Conservation (phyloP, 1,140 invertebrate genomes). For the Oedothorax gibbosus region DNA sequence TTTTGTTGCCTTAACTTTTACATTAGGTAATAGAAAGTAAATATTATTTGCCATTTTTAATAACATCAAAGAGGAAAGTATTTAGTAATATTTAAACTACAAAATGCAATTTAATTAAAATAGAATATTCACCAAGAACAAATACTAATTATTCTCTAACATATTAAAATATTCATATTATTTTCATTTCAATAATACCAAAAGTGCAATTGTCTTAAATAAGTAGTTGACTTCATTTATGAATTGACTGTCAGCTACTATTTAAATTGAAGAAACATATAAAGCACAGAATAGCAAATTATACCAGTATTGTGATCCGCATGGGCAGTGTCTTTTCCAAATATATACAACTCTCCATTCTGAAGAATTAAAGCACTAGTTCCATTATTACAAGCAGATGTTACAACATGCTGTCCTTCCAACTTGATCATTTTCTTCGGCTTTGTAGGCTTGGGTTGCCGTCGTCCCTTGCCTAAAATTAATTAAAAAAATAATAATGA, state of each 20-base stretch:
- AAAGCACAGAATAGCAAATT: not conserved
- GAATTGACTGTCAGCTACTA: not conserved
- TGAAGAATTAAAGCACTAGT: slow-evolving; percentile 91
- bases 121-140: too few relatives aligned
- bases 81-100: too few relatives aligned
- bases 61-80: too few relatives aligned
- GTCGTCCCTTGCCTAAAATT: slow-evolving; percentile 77
- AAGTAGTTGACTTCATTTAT: too few relatives aligned
- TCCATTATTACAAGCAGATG: slow-evolving; percentile 92
- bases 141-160: too few relatives aligned
- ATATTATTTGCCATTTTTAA: too few relatives aligned
- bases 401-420: slow-evolving; percentile 84
- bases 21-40: too few relatives aligned
- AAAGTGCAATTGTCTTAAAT: too few relatives aligned
- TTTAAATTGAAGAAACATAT: not conserved
- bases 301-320: slow-evolving; percentile 81
- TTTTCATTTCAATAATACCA: too few relatives aligned
- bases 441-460: slow-evolving; percentile 90
- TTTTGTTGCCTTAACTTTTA: too few relatives aligned
- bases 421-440: slow-evolving; percentile 93
- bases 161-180: too few relatives aligned
- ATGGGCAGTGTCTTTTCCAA: slow-evolving; percentile 93
- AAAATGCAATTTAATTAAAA: too few relatives aligned
- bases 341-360: slow-evolving; percentile 90
- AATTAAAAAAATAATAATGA: not conserved